Base-by-base conservation (phyloP, 2,888 invertebrate species). In the Xiphydria camelus region DNA sequence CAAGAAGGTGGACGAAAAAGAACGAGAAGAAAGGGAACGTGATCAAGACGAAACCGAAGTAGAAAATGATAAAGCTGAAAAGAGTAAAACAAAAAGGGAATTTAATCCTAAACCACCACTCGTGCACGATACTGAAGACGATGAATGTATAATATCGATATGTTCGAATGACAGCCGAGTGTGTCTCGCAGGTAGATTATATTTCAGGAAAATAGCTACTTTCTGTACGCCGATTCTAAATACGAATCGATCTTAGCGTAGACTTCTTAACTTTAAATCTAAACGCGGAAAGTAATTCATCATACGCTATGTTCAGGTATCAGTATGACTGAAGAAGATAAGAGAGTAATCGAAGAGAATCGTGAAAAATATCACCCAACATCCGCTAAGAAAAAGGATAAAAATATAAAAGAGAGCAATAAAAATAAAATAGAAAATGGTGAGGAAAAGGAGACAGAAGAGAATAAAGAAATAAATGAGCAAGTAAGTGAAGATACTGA, bases 151-250 rank as follows among this genome's bases (percentile, higher is more conserved):
- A 20, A 44, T 49, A 1, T 62, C 61, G 4, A 49, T 66, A 41
- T 68, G 68, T 31, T 68, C 68, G 1, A 50, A 57, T 40, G 60
- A 70, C 33, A 70, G 61, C 36, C 35, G 50, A 36, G 37, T 68
- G 3, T 54, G 56, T 41, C 44, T 69, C 1, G 46, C 51, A 46
- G 65, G 70, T 67, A 52, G 57, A n/a, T n/a, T n/a, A n/a, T n/a
- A n/a, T n/a, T n/a, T n/a, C n/a, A n/a, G n/a, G n/a, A n/a, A n/a
- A n/a, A n/a, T n/a, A n/a, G n/a, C n/a, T n/a, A n/a, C n/a, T n/a
- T n/a, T n/a, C n/a, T n/a, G n/a, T n/a, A n/a, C n/a, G n/a, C n/a
- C n/a, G n/a, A n/a, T n/a, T n/a, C n/a, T n/a, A n/a, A n/a, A n/a
- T n/a, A n/a, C n/a, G n/a, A n/a, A n/a, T n/a, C n/a, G n/a, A n/a